Conservation (phyloP, 1,140 invertebrate species). For the Diuraphis noxia region DNA sequence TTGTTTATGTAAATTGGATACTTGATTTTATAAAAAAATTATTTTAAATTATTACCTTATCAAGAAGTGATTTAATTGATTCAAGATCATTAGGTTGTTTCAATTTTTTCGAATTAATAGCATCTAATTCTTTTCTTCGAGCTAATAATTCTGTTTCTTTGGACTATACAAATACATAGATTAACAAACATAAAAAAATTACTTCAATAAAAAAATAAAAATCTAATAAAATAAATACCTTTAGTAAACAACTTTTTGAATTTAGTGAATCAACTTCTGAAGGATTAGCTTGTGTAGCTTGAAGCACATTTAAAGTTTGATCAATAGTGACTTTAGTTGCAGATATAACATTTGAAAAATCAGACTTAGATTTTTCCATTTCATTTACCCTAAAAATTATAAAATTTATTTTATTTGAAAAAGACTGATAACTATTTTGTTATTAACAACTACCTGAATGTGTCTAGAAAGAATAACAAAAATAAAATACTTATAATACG, state of each 20-base stretch:
- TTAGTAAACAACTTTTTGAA: slow-evolving; percentile 67
- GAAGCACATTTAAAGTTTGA: slow-evolving; percentile 63
- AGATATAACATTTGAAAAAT: slow-evolving; percentile 31
- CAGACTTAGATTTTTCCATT: slow-evolving; percentile 51
- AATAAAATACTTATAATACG: slow-evolving; percentile 29
- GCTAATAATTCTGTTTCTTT: slow-evolving; percentile 69
- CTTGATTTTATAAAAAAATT: neutral
- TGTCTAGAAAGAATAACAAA: slow-evolving; percentile 1
- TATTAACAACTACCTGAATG: slow-evolving; percentile 27
- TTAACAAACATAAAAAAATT: neutral
- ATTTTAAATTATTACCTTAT: slow-evolving; percentile 61
- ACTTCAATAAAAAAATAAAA: neutral
- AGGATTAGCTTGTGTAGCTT: slow-evolving; percentile 68
- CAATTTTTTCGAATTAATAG: slow-evolving; percentile 61
- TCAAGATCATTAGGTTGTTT: slow-evolving; percentile 61
- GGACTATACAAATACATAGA: slow-evolving; percentile 63
- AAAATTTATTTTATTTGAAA: neutral
- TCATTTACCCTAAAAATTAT: slow-evolving; percentile 41
- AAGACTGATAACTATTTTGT: slow-evolving; percentile 7
- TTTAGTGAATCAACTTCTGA: slow-evolving; percentile 70
- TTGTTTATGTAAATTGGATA: neutral
- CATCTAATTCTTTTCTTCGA: slow-evolving; percentile 65
- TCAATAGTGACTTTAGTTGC: slow-evolving; percentile 56
- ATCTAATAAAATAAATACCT: slow-evolving; percentile 62
- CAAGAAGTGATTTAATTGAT: slow-evolving; percentile 62